Conservation (phyloP, 2,113 vertebrate genomes). For the Rhynchopsitta pachyrhyncha region DNA sequence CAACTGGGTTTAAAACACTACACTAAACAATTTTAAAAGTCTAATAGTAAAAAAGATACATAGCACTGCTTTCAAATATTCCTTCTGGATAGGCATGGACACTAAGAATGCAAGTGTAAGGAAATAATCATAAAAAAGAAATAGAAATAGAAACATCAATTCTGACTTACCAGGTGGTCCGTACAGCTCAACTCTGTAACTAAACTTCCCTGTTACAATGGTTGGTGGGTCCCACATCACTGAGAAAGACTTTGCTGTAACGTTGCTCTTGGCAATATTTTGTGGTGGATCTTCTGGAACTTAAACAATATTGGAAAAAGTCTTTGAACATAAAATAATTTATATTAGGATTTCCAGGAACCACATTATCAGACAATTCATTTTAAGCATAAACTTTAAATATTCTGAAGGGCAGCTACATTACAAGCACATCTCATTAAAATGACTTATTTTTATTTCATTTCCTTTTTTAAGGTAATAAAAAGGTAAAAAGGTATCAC, state of each 20-base stretch:
- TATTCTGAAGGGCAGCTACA: neutral
- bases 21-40: neutral
- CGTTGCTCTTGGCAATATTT: constrained; percentile 79
- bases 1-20: too few relatives aligned
- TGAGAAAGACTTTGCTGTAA: constrained; percentile 85
- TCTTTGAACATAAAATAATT: constrained; percentile 12
- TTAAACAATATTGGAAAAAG: constrained; percentile 64
- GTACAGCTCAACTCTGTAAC: constrained; percentile 85
- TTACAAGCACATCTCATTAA: neutral
- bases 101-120: neutral
- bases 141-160: neutral
- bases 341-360: neutral
- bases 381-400: neutral
- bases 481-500: neutral
- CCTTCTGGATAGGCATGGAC: neutral
- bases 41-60: neutral
- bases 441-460: neutral
- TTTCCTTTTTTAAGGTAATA: neutral
- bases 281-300: constrained; percentile 93
- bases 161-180: constrained; percentile 83
- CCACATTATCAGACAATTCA: neutral
- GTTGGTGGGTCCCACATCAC: constrained; percentile 87
- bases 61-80: neutral
- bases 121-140: neutral
- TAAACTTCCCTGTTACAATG: constrained; percentile 88